These are phyloP conservation scores for Beris chalybata DNA, from an alignment of 2,888 invertebrate genomes.

Conservation along the genomic window DNA sequence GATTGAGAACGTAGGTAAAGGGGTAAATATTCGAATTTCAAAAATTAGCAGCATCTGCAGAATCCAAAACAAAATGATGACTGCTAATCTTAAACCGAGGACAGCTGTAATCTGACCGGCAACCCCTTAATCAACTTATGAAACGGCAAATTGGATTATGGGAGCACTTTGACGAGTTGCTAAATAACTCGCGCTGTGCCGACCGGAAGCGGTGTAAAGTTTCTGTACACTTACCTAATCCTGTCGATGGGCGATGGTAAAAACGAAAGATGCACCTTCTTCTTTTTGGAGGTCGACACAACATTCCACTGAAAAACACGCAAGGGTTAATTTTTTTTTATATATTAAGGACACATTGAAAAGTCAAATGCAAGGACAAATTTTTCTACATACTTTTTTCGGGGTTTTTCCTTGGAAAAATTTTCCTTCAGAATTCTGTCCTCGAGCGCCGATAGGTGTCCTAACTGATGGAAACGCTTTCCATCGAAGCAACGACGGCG, in stretches of 20 bases:
- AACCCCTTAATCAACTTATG: no score
- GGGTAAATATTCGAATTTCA: no score
- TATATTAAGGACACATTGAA: neutral
- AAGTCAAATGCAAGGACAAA: neutral
- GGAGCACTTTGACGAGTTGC: slow-evolving; percentile 2
- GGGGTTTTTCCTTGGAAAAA: slow-evolving; percentile 1
- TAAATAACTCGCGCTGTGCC: neutral
- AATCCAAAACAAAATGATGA: no score
- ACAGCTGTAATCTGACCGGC: no score
- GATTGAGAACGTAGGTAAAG: no score
- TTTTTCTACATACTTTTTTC: slow-evolving; percentile 17
- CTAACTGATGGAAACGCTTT: slow-evolving; percentile 3
- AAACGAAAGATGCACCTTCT: slow-evolving; percentile 9
- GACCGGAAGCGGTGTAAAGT: neutral
- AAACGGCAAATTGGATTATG: slow-evolving; percentile 17
- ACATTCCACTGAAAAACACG: slow-evolving; percentile 21
- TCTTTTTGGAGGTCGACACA: slow-evolving; percentile 25
- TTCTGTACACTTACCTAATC: slow-evolving; percentile 23
- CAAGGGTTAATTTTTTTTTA: no score
- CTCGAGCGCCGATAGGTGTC: slow-evolving; percentile 5
- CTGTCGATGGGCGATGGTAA: slow-evolving; percentile 18
- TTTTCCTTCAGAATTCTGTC: neutral
- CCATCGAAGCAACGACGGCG: slow-evolving; percentile 22
- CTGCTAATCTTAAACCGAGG: no score
- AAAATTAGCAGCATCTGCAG: no score